Conservation (phyloP, 2,797 vertebrate species). For the Crenuchus spilurus region DNA sequence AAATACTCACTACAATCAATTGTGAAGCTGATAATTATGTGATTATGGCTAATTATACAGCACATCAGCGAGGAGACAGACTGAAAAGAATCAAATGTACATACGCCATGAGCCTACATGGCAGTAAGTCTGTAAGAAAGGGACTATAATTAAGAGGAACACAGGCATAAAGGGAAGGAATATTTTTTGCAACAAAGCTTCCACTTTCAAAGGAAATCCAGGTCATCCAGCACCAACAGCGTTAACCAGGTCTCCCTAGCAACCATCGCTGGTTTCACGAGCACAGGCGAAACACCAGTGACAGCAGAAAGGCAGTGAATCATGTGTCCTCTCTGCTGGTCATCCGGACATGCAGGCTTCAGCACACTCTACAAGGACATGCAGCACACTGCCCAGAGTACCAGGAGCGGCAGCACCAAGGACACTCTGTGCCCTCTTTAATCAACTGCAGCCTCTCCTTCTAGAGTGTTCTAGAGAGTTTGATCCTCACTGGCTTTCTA, state of each 20-base stretch:
- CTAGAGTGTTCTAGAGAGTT: too few species aligned
- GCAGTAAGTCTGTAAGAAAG: background rate
- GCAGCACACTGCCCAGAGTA: conserved; percentile 1
- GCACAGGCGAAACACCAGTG: background rate
- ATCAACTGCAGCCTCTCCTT: too few species aligned
- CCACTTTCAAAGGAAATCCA: conserved; percentile 25
- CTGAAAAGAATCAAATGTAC: background rate
- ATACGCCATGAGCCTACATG: background rate
- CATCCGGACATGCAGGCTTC: conserved; percentile 15
- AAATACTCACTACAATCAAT: background rate
- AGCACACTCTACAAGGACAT: background rate
- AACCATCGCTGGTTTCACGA: conserved; percentile 26
- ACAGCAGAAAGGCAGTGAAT: background rate
- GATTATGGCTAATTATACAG: conserved; percentile 5
- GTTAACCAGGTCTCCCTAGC: conserved; percentile 39
- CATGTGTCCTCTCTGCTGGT: conserved; percentile 11
- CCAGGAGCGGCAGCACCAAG: conserved; percentile 26
- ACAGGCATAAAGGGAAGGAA: background rate
- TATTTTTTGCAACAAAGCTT: conserved; percentile 2
- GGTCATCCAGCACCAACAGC: conserved; percentile 13
- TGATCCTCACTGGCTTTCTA: too few species aligned
- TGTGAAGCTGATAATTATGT: conserved; percentile 4
- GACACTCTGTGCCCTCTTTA: background rate
- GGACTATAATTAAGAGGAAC: background rate
- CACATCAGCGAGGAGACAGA: background rate